Conservation (phyloP, 2,797 vertebrate species). For the Chromis chromis region DNA sequence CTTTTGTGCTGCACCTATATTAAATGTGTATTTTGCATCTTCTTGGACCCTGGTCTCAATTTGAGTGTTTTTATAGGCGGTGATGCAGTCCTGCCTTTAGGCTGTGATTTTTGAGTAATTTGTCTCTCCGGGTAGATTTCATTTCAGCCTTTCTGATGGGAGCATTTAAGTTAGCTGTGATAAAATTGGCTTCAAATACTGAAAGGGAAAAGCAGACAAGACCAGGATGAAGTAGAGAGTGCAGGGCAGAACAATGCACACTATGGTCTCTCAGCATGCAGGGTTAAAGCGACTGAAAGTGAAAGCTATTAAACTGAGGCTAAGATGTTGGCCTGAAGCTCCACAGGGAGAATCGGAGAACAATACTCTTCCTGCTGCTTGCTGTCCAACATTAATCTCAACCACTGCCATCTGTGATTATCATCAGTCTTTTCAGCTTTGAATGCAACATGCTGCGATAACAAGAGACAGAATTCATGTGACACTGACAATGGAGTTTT, state of each 20-base stretch:
- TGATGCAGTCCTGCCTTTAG: too few species aligned
- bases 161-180: background rate
- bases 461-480: background rate
- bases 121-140: too few species aligned
- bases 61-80: too few species aligned
- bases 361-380: background rate
- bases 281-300: conserved; percentile 4
- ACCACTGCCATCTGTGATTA: conserved; percentile 28
- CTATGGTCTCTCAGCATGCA: conserved; percentile 1
- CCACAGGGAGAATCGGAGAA: background rate
- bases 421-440: conserved; percentile 16
- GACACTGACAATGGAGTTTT: background rate
- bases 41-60: background rate
- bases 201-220: background rate
- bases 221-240: background rate
- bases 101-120: too few species aligned
- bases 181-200: background rate
- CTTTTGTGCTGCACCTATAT: too few species aligned
- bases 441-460: conserved; percentile 4
- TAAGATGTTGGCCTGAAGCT: conserved; percentile 11
- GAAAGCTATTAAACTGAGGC: conserved; percentile 19
- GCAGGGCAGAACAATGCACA: background rate
- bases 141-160: conserved; percentile 2
- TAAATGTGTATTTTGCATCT: background rate
- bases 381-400: conserved; percentile 7